Percentiles rank a stretch among this genome's conserved stretches.
These are phyloP conservation scores for Hiodon alosoides DNA, from an alignment of 2,113 vertebrate genomes.

Conservation along the genomic window DNA sequence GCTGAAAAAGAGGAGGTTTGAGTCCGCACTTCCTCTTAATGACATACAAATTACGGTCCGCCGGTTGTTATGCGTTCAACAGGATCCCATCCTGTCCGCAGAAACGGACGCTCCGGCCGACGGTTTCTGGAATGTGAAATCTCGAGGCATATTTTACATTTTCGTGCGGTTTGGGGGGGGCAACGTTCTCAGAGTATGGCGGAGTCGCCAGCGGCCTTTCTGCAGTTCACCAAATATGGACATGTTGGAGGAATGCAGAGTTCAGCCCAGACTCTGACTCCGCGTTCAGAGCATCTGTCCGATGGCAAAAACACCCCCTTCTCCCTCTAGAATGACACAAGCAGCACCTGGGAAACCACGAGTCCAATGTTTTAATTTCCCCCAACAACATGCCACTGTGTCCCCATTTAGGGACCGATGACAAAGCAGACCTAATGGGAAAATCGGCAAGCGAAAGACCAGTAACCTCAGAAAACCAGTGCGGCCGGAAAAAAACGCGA, in stretches of 20 bases:
- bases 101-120: slow-evolving; percentile 42
- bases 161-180: slow-evolving; percentile 55
- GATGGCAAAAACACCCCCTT: slow-evolving; percentile 46
- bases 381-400: not conserved
- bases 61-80: slow-evolving; percentile 22
- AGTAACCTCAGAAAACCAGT: no score
- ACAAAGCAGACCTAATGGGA: not conserved
- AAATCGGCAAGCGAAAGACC: no score
- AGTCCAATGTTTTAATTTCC: slow-evolving; percentile 12
- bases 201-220: slow-evolving; percentile 38
- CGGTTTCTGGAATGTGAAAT: slow-evolving; percentile 57
- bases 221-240: slow-evolving; percentile 71
- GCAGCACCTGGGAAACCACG: slow-evolving; percentile 8
- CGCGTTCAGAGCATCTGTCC: slow-evolving; percentile 48
- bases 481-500: no score
- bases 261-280: slow-evolving; percentile 37
- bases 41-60: slow-evolving; percentile 20
- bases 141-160: slow-evolving; percentile 59
- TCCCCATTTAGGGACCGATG: no score
- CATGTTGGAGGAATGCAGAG: slow-evolving; percentile 59
- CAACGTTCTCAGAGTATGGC: slow-evolving; percentile 43
- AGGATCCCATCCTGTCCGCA: slow-evolving; percentile 32
- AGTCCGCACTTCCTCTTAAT: not conserved
- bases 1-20: not conserved
- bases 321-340: slow-evolving; percentile 28